phyloP scores from a whole-genome alignment of 2,888 invertebrate species.

The Phymatocera aterrima region DNA sequence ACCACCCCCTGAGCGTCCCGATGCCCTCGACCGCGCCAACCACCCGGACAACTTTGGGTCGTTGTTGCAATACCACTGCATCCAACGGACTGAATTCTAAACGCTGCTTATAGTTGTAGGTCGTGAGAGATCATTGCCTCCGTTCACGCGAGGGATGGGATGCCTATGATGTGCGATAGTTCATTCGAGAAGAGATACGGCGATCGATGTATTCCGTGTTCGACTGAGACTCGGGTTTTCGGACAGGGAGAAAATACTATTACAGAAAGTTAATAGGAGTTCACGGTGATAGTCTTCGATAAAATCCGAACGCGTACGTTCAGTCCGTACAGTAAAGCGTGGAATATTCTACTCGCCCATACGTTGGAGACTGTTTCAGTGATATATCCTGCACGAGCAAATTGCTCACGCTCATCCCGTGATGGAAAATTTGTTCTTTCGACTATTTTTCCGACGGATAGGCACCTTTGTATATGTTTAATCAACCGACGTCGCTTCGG shows the following conservation, averaged over 20 bases:
- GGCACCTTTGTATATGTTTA: background rate
- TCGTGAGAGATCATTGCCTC: background rate
- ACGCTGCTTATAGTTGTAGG: slow-evolving; percentile 29
- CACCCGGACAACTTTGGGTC: slow-evolving; percentile 25
- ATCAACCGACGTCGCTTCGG: slow-evolving; percentile 9
- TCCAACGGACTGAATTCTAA: slow-evolving; percentile 39
- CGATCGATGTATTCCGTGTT: background rate
- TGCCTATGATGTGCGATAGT: background rate
- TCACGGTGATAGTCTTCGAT: no score
- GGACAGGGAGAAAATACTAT: no score
- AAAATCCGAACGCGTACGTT: no score
- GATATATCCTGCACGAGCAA: background rate
- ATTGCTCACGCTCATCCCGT: background rate
- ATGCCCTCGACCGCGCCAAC: slow-evolving; percentile 29
- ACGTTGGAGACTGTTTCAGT: background rate
- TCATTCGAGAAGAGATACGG: background rate
- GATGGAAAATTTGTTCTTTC: background rate
- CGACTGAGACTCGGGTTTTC: no score
- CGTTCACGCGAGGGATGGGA: background rate
- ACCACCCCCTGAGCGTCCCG: slow-evolving; percentile 34
- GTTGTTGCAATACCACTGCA: slow-evolving; percentile 34
- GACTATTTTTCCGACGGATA: slow-evolving; percentile 12
- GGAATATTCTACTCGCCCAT: background rate
- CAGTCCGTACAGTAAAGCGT: no score
- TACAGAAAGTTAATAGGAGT: no score